Conservation (phyloP, 2,797 vertebrate genomes). For the Trichosurus vulpecula region DNA sequence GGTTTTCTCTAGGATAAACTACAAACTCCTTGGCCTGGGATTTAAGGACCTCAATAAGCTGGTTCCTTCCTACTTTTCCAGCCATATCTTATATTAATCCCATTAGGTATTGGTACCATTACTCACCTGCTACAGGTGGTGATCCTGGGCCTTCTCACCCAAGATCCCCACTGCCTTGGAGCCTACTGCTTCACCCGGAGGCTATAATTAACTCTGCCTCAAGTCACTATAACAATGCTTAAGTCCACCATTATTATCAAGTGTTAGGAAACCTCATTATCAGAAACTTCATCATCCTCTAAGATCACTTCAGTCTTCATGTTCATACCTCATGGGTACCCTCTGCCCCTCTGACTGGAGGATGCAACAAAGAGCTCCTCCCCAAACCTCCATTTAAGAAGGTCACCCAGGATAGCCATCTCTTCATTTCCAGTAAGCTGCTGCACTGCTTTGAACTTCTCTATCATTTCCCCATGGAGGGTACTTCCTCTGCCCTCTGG, state of each 20-base stretch:
- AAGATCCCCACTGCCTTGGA: neutral
- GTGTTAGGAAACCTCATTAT: too few species aligned
- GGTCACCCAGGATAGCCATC: too few species aligned
- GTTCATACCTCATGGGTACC: neutral
- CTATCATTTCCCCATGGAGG: too few species aligned
- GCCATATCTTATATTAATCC: neutral
- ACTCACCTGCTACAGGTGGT: neutral
- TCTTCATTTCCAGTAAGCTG: too few species aligned
- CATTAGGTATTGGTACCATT: neutral
- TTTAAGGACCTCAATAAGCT: neutral
- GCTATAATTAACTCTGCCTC: neutral
- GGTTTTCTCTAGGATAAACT: neutral
- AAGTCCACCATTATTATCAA: neutral
- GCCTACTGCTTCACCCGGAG: neutral
- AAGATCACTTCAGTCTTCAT: neutral
- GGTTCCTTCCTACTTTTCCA: neutral
- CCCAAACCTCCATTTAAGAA: too few species aligned
- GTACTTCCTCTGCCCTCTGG: too few species aligned
- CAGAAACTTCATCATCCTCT: neutral
- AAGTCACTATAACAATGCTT: neutral
- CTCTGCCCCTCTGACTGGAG: neutral
- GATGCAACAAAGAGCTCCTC: too few species aligned
- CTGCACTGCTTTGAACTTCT: too few species aligned
- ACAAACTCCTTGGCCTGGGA: neutral
- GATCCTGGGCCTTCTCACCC: neutral